Evolutionary conservation across 2,888 invertebrate species (phyloP).

Genomic region (Hyppa rectilinea): DNA sequence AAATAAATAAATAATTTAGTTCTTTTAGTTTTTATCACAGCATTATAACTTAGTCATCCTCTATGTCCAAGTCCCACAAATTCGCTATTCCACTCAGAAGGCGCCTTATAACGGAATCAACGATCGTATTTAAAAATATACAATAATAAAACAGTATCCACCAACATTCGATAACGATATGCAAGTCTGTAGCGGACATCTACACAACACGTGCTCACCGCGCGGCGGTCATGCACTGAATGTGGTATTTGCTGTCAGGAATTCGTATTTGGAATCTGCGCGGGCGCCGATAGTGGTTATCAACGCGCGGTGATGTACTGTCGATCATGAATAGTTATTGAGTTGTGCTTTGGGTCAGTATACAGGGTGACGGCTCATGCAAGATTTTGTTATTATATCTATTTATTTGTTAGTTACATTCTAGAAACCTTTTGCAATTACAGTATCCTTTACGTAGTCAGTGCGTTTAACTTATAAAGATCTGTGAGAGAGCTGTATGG

Average conservation of each 20-base stretch:
- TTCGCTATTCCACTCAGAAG: slow-evolving; percentile 70
- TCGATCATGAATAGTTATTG: slow-evolving; percentile 33
- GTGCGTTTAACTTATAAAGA: not conserved
- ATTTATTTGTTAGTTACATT: no score
- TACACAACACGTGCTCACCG: slow-evolving; percentile 76
- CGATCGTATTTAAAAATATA: slow-evolving; percentile 81
- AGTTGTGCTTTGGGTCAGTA: slow-evolving; percentile 20
- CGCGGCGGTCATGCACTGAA: slow-evolving; percentile 73
- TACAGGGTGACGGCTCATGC: not conserved
- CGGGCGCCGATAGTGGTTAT: slow-evolving; percentile 69
- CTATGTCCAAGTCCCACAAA: slow-evolving; percentile 76
- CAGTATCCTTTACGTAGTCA: not conserved
- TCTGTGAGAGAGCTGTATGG: not conserved
- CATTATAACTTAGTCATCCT: slow-evolving; percentile 77
- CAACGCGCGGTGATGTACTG: slow-evolving; percentile 29
- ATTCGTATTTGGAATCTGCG: slow-evolving; percentile 71
- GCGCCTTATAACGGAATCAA: slow-evolving; percentile 75
- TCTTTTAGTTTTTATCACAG: slow-evolving; percentile 39
- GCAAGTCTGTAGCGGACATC: slow-evolving; percentile 75
- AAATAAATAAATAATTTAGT: slow-evolving; percentile 76
- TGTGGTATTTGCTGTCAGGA: slow-evolving; percentile 64
- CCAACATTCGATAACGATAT: slow-evolving; percentile 80
- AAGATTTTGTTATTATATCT: not conserved
- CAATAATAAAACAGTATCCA: slow-evolving; percentile 83
- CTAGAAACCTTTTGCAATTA: no score